phyloP scores from a whole-genome alignment of 2,888 invertebrate genomes.

The Schizotus pectinicornis region DNA sequence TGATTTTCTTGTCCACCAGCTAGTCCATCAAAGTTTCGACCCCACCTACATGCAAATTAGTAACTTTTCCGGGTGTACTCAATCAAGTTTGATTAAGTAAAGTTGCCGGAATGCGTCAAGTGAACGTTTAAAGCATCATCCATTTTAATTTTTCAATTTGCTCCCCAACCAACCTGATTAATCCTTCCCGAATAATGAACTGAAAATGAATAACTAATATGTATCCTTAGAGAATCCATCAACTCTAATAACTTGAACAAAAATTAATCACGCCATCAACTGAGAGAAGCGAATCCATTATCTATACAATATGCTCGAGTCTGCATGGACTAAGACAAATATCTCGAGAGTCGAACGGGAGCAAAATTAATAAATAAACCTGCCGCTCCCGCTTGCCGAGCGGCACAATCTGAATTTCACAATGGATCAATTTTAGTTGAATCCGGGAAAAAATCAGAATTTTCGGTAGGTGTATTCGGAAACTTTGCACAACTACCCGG shows the following conservation, averaged over 20 bases:
- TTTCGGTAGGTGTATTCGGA: no score
- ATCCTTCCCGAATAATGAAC: slow-evolving; percentile 39
- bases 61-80: not conserved
- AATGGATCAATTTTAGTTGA: not conserved
- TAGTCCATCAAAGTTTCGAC: no score
- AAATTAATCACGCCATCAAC: slow-evolving; percentile 48
- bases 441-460: not conserved
- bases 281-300: slow-evolving; percentile 45
- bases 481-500: slow-evolving; percentile 18
- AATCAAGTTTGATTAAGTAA: slow-evolving; percentile 7
- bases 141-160: slow-evolving; percentile 38
- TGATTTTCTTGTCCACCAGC: no score
- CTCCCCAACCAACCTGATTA: slow-evolving; percentile 30
- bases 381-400: not conserved
- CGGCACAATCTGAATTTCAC: slow-evolving; percentile 6
- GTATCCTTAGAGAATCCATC: slow-evolving; percentile 39
- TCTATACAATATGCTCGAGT: slow-evolving; percentile 42
- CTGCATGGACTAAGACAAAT: slow-evolving; percentile 42
- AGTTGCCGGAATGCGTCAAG: slow-evolving; percentile 6
- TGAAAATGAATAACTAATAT: slow-evolving; percentile 40
- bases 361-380: slow-evolving; percentile 29
- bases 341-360: slow-evolving; percentile 27
- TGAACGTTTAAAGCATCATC: slow-evolving; percentile 33
- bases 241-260: slow-evolving; percentile 41
- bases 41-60: not conserved